phyloP scores from a whole-genome alignment of 2,797 vertebrate species.

The Melanotaenia nigrans region DNA sequence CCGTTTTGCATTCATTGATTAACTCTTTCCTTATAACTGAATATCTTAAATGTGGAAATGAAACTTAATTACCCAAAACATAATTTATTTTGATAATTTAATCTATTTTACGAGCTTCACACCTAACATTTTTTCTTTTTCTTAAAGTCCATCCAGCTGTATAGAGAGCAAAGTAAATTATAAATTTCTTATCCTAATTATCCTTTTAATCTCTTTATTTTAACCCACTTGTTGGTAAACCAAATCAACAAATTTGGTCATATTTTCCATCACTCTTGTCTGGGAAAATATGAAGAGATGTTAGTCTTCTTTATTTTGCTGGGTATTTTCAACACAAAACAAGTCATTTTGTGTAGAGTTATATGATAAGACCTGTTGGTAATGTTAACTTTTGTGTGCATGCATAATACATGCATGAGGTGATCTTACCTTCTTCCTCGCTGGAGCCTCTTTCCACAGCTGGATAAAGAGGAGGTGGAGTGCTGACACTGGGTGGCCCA shows the following conservation, averaged over 20 bases:
- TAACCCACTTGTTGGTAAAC: conserved; percentile 1
- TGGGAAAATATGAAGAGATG: neutral
- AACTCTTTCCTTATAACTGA: neutral
- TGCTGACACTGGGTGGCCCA: conserved; percentile 71
- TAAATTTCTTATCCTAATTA: conserved; percentile 28
- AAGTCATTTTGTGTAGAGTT: neutral
- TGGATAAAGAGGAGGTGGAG: conserved; percentile 69
- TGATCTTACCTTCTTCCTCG: conserved; percentile 81
- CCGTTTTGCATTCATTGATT: conserved; percentile 9
- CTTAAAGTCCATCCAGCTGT: conserved; percentile 9
- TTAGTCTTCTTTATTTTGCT: neutral
- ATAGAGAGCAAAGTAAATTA: conserved; percentile 7
- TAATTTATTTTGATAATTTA: neutral
- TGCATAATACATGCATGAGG: neutral
- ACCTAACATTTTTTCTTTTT: no score
- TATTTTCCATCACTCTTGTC: neutral
- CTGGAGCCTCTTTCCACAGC: conserved; percentile 81
- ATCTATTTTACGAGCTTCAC: neutral
- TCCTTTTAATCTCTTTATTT: conserved; percentile 17
- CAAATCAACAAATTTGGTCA: conserved; percentile 17
- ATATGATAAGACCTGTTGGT: neutral
- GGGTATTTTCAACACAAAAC: neutral
- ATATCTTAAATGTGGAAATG: neutral
- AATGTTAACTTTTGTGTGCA: neutral
- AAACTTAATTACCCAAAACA: neutral